Evolutionary conservation across 2,888 invertebrate genomes (phyloP).

Genomic region (Calameuta filiformis): DNA sequence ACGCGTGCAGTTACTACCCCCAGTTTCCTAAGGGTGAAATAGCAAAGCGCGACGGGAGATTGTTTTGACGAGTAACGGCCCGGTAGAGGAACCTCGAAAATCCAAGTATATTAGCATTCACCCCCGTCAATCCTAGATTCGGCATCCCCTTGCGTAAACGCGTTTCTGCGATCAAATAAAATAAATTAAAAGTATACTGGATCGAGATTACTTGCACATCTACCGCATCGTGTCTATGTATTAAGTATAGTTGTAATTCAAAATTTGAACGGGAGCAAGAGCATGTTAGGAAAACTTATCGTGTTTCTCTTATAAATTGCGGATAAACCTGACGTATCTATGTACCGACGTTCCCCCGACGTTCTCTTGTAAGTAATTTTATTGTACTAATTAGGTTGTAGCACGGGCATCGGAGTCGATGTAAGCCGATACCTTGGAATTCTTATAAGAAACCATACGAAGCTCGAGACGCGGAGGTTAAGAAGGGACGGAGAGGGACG

Average conservation of each 20-base stretch:
- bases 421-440: conserved; percentile 46
- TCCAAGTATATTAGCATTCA: conserved; percentile 36
- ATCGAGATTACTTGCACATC: neutral
- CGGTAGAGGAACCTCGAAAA: conserved; percentile 53
- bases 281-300: neutral
- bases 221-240: neutral
- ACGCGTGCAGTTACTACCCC: neutral
- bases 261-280: neutral
- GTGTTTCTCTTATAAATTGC: neutral
- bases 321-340: neutral
- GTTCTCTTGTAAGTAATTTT: conserved; percentile 7
- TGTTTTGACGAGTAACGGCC: conserved; percentile 48
- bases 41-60: conserved; percentile 9
- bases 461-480: neutral
- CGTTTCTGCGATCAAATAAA: neutral
- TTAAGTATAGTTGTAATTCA: neutral
- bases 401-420: conserved; percentile 18
- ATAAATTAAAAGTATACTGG: neutral
- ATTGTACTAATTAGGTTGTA: conserved; percentile 5
- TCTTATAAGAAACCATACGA: conserved; percentile 48
- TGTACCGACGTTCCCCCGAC: neutral
- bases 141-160: neutral
- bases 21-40: neutral
- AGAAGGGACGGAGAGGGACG: neutral
- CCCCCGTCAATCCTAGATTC: neutral